Conservation (phyloP, 2,888 invertebrate species). For the Clivina fossor region DNA sequence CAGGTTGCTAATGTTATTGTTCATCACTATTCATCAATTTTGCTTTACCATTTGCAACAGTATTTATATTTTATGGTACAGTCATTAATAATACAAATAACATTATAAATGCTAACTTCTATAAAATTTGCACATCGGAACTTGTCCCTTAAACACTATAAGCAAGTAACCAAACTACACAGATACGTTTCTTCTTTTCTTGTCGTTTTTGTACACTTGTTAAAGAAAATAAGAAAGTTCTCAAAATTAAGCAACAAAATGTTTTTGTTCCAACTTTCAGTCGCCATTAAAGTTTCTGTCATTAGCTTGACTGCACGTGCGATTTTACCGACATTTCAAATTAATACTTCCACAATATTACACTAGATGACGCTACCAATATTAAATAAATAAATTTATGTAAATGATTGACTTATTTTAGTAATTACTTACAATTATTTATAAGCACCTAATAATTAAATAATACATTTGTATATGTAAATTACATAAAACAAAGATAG, state of each 20-base stretch:
- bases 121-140: slow-evolving; percentile 27
- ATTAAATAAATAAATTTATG: too few relatives aligned
- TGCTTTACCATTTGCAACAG: slow-evolving; percentile 28
- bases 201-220: slow-evolving; percentile 37
- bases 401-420: too few relatives aligned
- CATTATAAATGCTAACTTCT: slow-evolving; percentile 35
- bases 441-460: too few relatives aligned
- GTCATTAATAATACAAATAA: slow-evolving; percentile 34
- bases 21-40: not conserved
- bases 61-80: slow-evolving; percentile 30
- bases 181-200: slow-evolving; percentile 19
- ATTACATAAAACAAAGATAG: too few relatives aligned
- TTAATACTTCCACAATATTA: not conserved
- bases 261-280: slow-evolving; percentile 53
- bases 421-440: too few relatives aligned
- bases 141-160: slow-evolving; percentile 26
- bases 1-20: slow-evolving; percentile 21
- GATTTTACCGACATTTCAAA: slow-evolving; percentile 20
- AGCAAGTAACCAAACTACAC: slow-evolving; percentile 23
- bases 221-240: slow-evolving; percentile 45
- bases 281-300: slow-evolving; percentile 50
- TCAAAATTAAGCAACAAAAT: slow-evolving; percentile 48
- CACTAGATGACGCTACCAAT: slow-evolving; percentile 1
- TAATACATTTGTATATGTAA: too few relatives aligned
- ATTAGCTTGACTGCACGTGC: slow-evolving; percentile 17